phyloP scores from a whole-genome alignment of 2,797 vertebrate genomes.

The Phrynocephalus guinanensis region DNA sequence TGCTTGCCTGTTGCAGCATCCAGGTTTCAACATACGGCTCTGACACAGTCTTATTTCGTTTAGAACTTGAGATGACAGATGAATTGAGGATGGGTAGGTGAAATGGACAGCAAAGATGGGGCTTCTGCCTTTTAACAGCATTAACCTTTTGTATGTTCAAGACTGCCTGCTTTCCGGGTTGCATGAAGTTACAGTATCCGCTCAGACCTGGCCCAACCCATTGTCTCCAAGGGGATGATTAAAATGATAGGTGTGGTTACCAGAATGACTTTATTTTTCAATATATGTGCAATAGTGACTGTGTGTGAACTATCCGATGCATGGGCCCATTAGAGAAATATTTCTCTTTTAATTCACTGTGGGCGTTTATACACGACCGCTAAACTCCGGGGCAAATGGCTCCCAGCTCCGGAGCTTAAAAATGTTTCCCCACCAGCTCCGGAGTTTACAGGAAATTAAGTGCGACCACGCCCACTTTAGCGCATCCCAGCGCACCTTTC shows the following conservation, averaged over 20 bases:
- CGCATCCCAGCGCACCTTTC: too few relatives aligned
- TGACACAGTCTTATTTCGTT: not conserved
- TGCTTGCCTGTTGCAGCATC: not conserved
- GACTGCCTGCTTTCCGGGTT: not conserved
- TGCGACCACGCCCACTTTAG: too few relatives aligned
- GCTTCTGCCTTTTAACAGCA: not conserved
- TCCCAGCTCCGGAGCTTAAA: too few relatives aligned
- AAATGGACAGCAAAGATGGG: not conserved
- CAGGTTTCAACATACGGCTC: not conserved
- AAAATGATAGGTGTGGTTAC: not conserved
- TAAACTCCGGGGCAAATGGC: too few relatives aligned
- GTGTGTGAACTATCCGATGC: not conserved
- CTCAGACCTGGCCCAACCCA: too few relatives aligned
- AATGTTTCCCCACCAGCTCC: too few relatives aligned
- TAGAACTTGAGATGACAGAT: not conserved
- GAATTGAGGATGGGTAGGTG: not conserved
- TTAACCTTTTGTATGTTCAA: not conserved
- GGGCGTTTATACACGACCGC: too few relatives aligned
- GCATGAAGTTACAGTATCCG: not conserved
- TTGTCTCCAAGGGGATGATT: not conserved
- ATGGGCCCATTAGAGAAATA: not conserved
- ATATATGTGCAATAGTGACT: slow-evolving; percentile 4
- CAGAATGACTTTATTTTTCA: not conserved
- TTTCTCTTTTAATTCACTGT: not conserved
- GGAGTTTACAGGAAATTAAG: too few relatives aligned